Base-by-base conservation (phyloP, 2,113 vertebrate species). In the Bubo scandiacus region DNA sequence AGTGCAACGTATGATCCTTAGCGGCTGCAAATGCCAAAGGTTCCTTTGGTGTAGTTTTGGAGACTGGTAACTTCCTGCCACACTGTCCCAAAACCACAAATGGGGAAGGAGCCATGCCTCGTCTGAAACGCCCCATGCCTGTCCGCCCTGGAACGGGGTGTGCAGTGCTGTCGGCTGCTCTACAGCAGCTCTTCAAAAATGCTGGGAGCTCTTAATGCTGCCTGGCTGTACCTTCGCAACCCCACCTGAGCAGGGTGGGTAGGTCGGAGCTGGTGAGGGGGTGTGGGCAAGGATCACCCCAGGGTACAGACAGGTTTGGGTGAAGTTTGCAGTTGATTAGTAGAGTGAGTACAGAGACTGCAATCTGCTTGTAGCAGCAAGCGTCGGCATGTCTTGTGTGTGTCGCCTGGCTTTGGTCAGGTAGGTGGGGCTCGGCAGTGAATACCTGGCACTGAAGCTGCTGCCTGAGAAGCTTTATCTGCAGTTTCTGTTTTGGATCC, bases 401-500 rank as follows among this genome's bases (percentile, higher is more conserved):
- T 55, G 93, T 91, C 18, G 0, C 83, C 67, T 25, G 81, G 63
- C 86, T 71, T 32, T 19, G 47, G 30, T 9, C 0, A 1, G 17
- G 42, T 43, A 18, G 95, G 93, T 82, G 84, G 27, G 78, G 93
- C 95, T 82, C 10, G 0, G 86, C 26, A 23, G 5, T 30, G 21
- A 89, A 42, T 86, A 71, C 81, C 61, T 88, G 92, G 59, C 38
- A 11, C 45, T 0, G 8, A 13, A 30, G 68, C 52, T 81, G 72
- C 63, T 58, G 82, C 59, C 72, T 36, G 47, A 27, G 87, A 30
- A 81, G 84, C 78, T 94, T 94, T 74, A 87, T 95, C 91, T 91
- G 91, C 84, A 82, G 89, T 94, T 96, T 92, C 94, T 91, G 84
- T 80, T 68, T 63, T 59, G 52, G 59, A 78, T 83, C 68, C 62